Percentiles rank a stretch among this genome's conserved stretches.
Evolutionary conservation across 2,888 invertebrate species (phyloP).

Genomic region (Hemithea aestivaria): DNA sequence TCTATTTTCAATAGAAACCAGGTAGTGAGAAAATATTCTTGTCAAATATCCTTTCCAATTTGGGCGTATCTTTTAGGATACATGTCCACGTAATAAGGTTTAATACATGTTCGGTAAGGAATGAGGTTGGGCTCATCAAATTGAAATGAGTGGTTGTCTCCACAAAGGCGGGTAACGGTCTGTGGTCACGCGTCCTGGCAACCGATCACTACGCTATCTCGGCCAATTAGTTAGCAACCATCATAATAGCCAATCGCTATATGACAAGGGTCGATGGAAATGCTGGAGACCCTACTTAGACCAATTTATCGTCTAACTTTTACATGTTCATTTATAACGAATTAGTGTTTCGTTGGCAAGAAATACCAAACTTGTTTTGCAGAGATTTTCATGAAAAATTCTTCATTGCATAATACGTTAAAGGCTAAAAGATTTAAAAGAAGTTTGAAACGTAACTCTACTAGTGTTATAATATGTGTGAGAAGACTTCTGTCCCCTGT

Average conservation of each 20-base stretch:
- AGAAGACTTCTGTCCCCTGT: neutral
- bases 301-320: conserved; percentile 8
- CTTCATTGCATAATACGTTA: too few relatives aligned
- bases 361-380: too few relatives aligned
- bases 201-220: conserved; percentile 27
- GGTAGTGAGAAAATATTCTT: conserved; percentile 4
- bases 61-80: conserved; percentile 16
- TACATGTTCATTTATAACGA: too few relatives aligned
- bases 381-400: too few relatives aligned
- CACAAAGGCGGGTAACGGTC: conserved; percentile 40
- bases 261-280: conserved; percentile 21
- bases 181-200: conserved; percentile 44
- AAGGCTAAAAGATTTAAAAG: too few relatives aligned
- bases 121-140: conserved; percentile 45
- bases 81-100: conserved; percentile 26
- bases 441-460: too few relatives aligned
- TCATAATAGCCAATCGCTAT: conserved; percentile 26
- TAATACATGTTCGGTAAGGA: conserved; percentile 28
- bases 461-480: too few relatives aligned
- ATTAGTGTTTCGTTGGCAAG: too few relatives aligned
- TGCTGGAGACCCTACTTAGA: conserved; percentile 7
- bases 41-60: conserved; percentile 9
- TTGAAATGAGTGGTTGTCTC: conserved; percentile 47
- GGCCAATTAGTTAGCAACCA: conserved; percentile 28
- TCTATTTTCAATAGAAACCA: conserved; percentile 5